Percentiles rank a stretch among this genome's conserved stretches.
Conservation (phyloP, 2,113 vertebrate species). For the Merops nubicus region DNA sequence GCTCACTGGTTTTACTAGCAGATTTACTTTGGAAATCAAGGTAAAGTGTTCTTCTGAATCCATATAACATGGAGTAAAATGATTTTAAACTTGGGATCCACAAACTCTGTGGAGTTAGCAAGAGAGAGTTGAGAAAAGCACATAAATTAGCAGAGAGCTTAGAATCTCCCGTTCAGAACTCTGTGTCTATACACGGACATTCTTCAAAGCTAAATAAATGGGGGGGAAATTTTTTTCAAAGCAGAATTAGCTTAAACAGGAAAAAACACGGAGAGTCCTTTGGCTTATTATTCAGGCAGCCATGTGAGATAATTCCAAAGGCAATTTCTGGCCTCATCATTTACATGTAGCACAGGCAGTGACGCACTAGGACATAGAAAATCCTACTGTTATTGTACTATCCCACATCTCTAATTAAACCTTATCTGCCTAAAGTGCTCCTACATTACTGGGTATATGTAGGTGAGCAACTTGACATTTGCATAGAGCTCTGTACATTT, state of each 20-base stretch:
- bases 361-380: neutral
- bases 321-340: neutral
- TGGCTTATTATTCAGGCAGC: neutral
- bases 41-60: neutral
- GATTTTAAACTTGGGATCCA: neutral
- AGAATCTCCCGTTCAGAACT: neutral
- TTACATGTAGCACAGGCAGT: neutral
- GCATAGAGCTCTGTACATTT: constrained; percentile 8
- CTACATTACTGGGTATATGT: neutral
- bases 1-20: neutral
- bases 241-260: neutral
- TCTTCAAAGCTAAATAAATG: neutral
- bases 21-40: neutral
- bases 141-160: neutral
- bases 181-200: neutral
- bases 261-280: neutral
- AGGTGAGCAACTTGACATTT: constrained; percentile 32
- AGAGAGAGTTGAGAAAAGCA: neutral
- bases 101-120: neutral
- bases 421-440: constrained; percentile 7
- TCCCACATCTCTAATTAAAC: constrained; percentile 41
- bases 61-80: neutral
- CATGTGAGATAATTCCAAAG: neutral
- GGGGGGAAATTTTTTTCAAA: neutral
- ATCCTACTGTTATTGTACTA: neutral